Evolutionary conservation across 1,140 invertebrate species (phyloP), one percentile per base, ranked within the genome.

Genomic region (Nixonia krombeini): DNA sequence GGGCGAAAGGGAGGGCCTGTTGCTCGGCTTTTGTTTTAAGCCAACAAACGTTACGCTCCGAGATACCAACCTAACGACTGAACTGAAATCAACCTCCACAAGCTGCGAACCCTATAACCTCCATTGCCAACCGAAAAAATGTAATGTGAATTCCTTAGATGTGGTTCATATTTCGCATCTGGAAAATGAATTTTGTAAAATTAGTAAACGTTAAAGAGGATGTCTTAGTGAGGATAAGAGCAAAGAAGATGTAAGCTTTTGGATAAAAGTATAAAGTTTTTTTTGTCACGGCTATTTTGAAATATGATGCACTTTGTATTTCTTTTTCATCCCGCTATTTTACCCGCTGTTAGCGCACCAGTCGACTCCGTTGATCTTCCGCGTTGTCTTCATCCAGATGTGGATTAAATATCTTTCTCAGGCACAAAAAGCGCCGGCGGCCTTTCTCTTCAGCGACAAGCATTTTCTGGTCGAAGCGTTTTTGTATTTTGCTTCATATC

Each of bases 1-100:
- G 28, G 42, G 37, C 4, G 37, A 55, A 45, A 59, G 37, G 5
- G 37, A 55, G 46, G 63, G 62, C 70, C 72, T 74, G 73, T 74
- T 74, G 70, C 63, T 55, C 59, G 31, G 46, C 51, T 59, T 75
- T 75, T 73, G 73, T 75, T 74, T 70, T 47, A 35, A 29, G 5
- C 47, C 63, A 68, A 73, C 58, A 73, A 73, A 71, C 70, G 47
- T 62, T 45, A 47, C 51, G 16, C 51, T 53, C 16, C 56, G 42
- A 53, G 31, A 66, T 66, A 66, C 56, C 33, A 40, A 46, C 42
- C 45, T 52, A 51, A 44, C 21, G 6, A 21, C 61, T 17, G 31
- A 55, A 59, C 44, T 26, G 42, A 44, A 55, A 66, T 59, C 50
- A 59, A 55, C 63, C 31, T 59, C 28, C 18, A 51, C 33, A 50